Percentiles rank a stretch among this genome's conserved stretches.
phyloP scores from a whole-genome alignment of 2,888 invertebrate species.

The Cremastinae sp. region DNA sequence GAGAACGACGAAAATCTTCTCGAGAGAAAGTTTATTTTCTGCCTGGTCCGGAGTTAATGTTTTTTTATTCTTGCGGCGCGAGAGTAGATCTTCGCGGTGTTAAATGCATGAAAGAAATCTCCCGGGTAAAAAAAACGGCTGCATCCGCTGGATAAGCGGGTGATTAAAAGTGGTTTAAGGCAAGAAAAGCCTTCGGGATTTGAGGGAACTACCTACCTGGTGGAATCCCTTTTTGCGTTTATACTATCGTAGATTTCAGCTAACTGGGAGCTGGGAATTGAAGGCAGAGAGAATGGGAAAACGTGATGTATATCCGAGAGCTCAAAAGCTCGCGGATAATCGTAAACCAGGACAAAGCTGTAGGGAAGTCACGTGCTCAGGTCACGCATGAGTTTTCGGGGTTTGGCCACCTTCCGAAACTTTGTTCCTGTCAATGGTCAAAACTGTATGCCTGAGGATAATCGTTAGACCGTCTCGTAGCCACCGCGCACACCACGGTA shows the following conservation, averaged over 20 bases:
- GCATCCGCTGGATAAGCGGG: no score
- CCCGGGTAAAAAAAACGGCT: no score
- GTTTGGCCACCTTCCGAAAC: slow-evolving; percentile 22
- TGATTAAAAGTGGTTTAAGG: no score
- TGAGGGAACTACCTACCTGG: no score
- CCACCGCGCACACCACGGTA: not conserved
- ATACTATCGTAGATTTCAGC: no score
- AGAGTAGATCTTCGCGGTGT: no score
- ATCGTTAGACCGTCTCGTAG: not conserved
- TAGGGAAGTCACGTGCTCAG: slow-evolving; percentile 10
- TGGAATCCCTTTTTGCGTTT: no score
- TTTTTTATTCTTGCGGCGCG: no score
- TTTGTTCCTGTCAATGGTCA: slow-evolving; percentile 11
- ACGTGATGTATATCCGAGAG: slow-evolving; percentile 1
- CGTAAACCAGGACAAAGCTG: slow-evolving; percentile 23
- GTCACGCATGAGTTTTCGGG: slow-evolving; percentile 26
- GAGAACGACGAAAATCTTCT: no score
- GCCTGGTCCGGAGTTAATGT: no score
- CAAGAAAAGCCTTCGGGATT: no score
- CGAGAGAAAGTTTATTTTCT: not conserved
- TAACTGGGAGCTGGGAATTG: not conserved
- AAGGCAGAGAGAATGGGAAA: not conserved
- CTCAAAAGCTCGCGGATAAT: not conserved
- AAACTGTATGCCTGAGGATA: slow-evolving; percentile 2
- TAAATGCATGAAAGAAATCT: no score